Conservation (phyloP, 2,888 invertebrate genomes). For the Eudemis profundana region DNA sequence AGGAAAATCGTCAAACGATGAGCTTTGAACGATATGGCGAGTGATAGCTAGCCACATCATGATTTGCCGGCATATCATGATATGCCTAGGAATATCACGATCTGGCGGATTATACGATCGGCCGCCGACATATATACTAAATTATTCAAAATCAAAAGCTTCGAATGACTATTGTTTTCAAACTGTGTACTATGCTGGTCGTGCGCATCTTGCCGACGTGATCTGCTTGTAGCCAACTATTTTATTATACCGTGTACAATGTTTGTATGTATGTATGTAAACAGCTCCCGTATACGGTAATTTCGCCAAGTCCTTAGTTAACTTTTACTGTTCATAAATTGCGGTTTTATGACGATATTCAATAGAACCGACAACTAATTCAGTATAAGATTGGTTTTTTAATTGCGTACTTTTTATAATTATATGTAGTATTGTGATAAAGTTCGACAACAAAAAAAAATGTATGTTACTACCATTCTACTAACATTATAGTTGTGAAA, state of each 20-base stretch:
- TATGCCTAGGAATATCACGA: too few species aligned
- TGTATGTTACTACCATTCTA: too few species aligned
- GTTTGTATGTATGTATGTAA: slow-evolving; percentile 22
- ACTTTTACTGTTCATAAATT: slow-evolving; percentile 15
- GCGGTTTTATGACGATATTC: not conserved
- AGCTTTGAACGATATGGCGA: too few species aligned
- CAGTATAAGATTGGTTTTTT: too few species aligned
- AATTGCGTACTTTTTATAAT: slow-evolving; percentile 3
- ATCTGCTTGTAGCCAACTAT: slow-evolving; percentile 34
- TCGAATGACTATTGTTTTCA: slow-evolving; percentile 26
- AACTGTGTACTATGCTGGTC: slow-evolving; percentile 22
- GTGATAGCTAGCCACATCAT: too few species aligned
- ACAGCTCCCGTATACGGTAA: slow-evolving; percentile 10
- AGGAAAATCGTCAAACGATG: too few species aligned
- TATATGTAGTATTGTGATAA: not conserved
- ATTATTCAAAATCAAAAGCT: too few species aligned
- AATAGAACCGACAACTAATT: not conserved
- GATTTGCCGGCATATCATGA: too few species aligned
- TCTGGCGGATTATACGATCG: too few species aligned
- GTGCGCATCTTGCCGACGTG: slow-evolving; percentile 31
- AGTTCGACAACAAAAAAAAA: not conserved
- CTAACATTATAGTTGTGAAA: too few species aligned
- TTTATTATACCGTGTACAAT: slow-evolving; percentile 28
- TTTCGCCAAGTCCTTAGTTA: not conserved
- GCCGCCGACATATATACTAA: too few species aligned